A percentile compares a stretch with the other conserved stretches of the same genome.
Conservation (phyloP, 2,797 vertebrate species). For the Periophthalmus magnuspinnatus region DNA sequence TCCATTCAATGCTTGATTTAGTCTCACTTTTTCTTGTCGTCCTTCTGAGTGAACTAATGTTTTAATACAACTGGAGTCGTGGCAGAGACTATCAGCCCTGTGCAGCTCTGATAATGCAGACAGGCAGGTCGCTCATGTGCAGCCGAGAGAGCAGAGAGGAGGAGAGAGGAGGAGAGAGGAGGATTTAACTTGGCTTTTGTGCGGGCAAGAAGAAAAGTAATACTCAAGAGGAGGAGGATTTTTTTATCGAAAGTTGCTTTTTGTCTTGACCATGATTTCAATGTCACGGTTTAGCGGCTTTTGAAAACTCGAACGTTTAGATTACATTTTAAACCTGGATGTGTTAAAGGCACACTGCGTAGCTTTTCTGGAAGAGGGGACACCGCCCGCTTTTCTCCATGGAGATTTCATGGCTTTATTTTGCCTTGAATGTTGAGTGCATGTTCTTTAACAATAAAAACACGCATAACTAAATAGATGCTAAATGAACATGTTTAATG, state of each 20-base stretch:
- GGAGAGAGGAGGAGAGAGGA: conserved; percentile 27
- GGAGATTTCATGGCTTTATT: too few relatives aligned
- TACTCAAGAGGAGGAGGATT: conserved; percentile 46
- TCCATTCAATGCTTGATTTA: conserved; percentile 17
- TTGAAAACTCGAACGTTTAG: not conserved
- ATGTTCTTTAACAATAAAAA: too few relatives aligned
- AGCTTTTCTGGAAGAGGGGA: too few relatives aligned
- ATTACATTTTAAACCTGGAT: too few relatives aligned
- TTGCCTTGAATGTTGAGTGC: too few relatives aligned
- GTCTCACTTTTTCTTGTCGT: conserved; percentile 10
- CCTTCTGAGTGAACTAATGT: conserved; percentile 50
- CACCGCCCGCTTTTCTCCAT: too few relatives aligned
- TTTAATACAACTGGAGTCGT: conserved; percentile 45
- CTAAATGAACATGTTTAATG: too few relatives aligned
- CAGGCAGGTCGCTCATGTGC: conserved; percentile 55
- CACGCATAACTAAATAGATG: too few relatives aligned
- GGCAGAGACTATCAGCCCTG: conserved; percentile 43
- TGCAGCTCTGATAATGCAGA: conserved; percentile 58
- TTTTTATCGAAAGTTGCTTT: not conserved
- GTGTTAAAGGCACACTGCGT: too few relatives aligned
- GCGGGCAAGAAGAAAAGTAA: conserved; percentile 59
- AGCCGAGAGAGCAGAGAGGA: conserved; percentile 35
- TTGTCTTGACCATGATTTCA: not conserved
- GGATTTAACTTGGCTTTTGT: conserved; percentile 49
- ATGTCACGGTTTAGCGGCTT: not conserved